These are phyloP conservation scores for Manduca sexta DNA, from an alignment of 1,140 invertebrate genomes.

Conservation along the genomic window DNA sequence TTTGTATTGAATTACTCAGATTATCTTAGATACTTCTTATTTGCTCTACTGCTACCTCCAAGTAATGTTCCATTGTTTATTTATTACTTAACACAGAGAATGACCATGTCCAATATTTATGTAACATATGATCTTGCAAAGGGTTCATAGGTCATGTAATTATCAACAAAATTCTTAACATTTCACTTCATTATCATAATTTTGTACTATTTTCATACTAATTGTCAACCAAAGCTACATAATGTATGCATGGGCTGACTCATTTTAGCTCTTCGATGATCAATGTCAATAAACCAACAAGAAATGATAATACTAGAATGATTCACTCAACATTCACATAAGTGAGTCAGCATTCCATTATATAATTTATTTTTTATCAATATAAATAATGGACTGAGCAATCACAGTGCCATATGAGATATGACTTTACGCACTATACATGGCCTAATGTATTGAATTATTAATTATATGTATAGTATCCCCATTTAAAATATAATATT, in stretches of 20 bases:
- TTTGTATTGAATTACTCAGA: no score
- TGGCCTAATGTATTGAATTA: no score
- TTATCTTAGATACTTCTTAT: no score
- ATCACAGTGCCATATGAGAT: neutral
- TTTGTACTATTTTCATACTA: neutral
- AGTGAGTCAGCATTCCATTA: constrained; percentile 4
- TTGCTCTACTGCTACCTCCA: no score
- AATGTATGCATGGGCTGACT: constrained; percentile 5
- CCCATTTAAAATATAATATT: no score
- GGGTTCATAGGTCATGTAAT: neutral
- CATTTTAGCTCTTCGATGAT: constrained; percentile 7
- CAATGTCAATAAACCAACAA: constrained; percentile 12
- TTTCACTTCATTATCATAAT: neutral
- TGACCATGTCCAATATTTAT: no score
- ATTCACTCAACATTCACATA: constrained; percentile 9
- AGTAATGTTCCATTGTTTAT: no score
- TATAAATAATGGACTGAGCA: no score
- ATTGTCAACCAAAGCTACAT: neutral
- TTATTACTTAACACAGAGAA: no score
- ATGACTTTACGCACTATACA: no score
- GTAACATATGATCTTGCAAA: no score
- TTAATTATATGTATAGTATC: no score
- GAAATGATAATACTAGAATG: constrained; percentile 4
- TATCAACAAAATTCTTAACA: neutral
- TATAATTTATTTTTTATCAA: neutral